Evolutionary conservation across 2,888 invertebrate species (phyloP), one percentile per base, ranked within the genome.

Genomic region (Ennomos quercinarius): DNA sequence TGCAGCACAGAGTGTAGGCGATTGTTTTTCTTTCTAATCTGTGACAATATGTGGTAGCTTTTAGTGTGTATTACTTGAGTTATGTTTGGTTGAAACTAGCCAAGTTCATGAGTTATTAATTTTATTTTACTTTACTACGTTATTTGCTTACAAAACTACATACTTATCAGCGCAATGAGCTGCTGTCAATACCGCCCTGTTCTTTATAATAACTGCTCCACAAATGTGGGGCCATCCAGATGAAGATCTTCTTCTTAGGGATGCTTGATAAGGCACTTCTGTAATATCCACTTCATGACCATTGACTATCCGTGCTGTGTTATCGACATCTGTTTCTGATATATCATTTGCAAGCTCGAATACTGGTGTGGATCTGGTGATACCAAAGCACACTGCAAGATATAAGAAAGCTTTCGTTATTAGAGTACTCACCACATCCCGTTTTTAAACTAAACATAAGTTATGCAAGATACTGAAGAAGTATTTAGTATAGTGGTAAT

Each of bases 201-300:
- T 52, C 8, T 73, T 73, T 37, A 93, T 78, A 37, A 93, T 68
- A 10, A 82, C 76, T 4, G 86, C 91, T 35, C 93, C 93, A 73
- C 93, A 93, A 1, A 75, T 76, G 57, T 90, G 89, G 3, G 73
- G 62, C 86, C 87, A 92, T 10, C 84, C 83, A 1, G 73, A 59
- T 0, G 65, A 5, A 0, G 74, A 71, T 57, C 63, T 79, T 34
- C 83, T 73, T 10, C 81, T 76, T 43, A 91, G 57, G 11, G 86
- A 72, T 1, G 87, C 91, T 65, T 91, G 91, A 69, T 93, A 93
- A 6, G 92, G 91, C 10, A 91, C 73, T 42, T 85, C 80, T 2
- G 71, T 78, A 52, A 93, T 91, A 65, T 87, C 82, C 35, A 89
- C 84, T 68, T 80, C 81, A 66, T 77, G 81, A 10, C 93, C 93